Percentiles rank a stretch among this genome's conserved stretches.
phyloP scores from a whole-genome alignment of 2,888 invertebrate genomes.

The Cylloceria caligata region DNA sequence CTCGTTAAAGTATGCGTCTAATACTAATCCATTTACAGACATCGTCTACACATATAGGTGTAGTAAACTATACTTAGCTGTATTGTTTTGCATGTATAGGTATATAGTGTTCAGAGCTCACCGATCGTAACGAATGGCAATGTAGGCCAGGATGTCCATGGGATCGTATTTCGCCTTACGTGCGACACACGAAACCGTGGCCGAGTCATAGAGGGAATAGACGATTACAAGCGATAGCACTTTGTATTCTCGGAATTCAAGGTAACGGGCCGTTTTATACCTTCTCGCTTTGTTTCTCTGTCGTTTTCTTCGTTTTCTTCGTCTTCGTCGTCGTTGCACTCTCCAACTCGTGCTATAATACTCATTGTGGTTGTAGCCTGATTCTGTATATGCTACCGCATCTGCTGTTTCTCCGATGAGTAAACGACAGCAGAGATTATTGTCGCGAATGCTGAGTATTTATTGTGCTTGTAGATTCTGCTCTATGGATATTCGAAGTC shows the following conservation, averaged over 20 bases:
- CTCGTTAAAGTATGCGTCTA: background rate
- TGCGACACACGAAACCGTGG: slow-evolving; percentile 82
- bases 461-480: background rate
- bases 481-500: background rate
- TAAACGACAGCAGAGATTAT: slow-evolving; percentile 8
- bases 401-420: slow-evolving; percentile 6
- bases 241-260: slow-evolving; percentile 79
- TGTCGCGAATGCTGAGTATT: background rate
- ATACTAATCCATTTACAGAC: background rate
- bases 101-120: slow-evolving; percentile 38
- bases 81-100: slow-evolving; percentile 15
- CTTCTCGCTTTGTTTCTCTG: background rate
- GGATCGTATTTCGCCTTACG: slow-evolving; percentile 83
- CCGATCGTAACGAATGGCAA: slow-evolving; percentile 79
- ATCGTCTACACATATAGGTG: slow-evolving; percentile 5
- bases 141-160: slow-evolving; percentile 84
- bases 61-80: background rate
- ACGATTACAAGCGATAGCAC: slow-evolving; percentile 82
- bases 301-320: slow-evolving; percentile 19
- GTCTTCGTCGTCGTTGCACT: slow-evolving; percentile 26
- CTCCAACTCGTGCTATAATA: slow-evolving; percentile 10
- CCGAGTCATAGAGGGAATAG: slow-evolving; percentile 81
- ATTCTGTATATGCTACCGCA: slow-evolving; percentile 25
- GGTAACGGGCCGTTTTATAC: slow-evolving; percentile 68
- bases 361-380: slow-evolving; percentile 1